phyloP scores from a whole-genome alignment of 2,797 vertebrate species.

The Typhlichthys eigenmanni region DNA sequence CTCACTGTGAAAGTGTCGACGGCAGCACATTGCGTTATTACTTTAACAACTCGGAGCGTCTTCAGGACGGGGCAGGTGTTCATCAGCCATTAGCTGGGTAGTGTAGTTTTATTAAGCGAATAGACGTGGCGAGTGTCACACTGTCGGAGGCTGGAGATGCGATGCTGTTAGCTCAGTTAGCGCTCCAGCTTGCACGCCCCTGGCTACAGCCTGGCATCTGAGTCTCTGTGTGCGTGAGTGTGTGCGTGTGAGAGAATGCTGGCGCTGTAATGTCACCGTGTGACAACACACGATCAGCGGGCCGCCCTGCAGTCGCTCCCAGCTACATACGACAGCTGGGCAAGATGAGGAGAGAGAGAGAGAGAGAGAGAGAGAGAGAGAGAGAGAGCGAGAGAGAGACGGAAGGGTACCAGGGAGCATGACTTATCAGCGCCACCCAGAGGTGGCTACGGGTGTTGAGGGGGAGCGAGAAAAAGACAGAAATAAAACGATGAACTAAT shows the following conservation, averaged over 20 bases:
- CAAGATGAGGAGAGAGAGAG: conserved; percentile 50
- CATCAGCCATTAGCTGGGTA: conserved; percentile 38
- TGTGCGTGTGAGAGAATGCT: conserved; percentile 39
- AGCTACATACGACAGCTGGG: conserved; percentile 81
- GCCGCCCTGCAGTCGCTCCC: conserved; percentile 71
- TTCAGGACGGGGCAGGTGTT: conserved; percentile 62
- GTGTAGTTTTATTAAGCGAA: conserved; percentile 60
- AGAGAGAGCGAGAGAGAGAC: conserved; percentile 4
- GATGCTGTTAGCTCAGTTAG: conserved; percentile 67
- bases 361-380: conserved; percentile 40
- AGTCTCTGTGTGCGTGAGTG: conserved; percentile 64
- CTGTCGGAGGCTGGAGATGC: conserved; percentile 65
- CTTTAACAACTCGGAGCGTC: conserved; percentile 49
- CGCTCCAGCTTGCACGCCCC: conserved; percentile 76
- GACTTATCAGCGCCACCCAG: conserved; percentile 69
- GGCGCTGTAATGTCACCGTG: conserved; percentile 77
- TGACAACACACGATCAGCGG: conserved; percentile 81
- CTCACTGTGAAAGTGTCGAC: conserved; percentile 13
- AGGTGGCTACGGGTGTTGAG: conserved; percentile 33
- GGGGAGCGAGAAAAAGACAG: background rate
- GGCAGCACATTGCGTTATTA: conserved; percentile 48
- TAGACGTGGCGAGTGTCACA: conserved; percentile 52
- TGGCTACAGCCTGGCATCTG: conserved; percentile 74
- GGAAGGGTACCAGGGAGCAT: conserved; percentile 33
- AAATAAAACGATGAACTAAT: background rate